Conservation (phyloP, 1,140 invertebrate genomes). For the Trichonephila inaurata region DNA sequence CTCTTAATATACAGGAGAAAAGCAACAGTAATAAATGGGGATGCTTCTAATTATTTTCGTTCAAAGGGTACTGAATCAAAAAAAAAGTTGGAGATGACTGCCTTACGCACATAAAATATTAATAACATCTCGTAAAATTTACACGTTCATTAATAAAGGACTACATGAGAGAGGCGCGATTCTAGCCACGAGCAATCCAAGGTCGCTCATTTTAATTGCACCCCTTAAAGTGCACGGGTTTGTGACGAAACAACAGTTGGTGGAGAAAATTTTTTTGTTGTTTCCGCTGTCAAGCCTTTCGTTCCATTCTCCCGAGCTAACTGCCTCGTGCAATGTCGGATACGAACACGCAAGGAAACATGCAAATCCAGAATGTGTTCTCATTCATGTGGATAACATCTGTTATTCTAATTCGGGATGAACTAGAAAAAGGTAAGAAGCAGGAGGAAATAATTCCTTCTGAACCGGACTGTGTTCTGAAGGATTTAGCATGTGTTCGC, state of each 20-base stretch:
- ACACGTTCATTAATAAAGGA: too few species aligned
- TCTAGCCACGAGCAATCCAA: not conserved
- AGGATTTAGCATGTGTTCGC: too few species aligned
- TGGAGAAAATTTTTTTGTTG: not conserved
- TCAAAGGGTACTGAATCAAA: too few species aligned
- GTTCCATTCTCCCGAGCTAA: not conserved
- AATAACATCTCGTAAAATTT: too few species aligned
- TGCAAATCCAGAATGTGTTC: not conserved
- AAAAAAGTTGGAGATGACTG: too few species aligned
- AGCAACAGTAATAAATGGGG: too few species aligned
- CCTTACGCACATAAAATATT: too few species aligned
- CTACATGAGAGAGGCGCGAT: too few species aligned
- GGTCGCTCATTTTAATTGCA: not conserved
- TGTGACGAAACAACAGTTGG: conserved; percentile 1
- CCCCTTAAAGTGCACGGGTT: not conserved
- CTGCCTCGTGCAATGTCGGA: not conserved
- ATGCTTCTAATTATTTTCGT: too few species aligned
- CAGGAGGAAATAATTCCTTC: too few species aligned
- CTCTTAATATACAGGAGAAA: too few species aligned
- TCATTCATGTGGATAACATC: not conserved
- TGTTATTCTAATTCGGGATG: not conserved
- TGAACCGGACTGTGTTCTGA: too few species aligned
- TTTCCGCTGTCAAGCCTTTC: conserved; percentile 32
- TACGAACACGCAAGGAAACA: not conserved
- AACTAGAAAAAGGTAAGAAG: not conserved